Percentiles rank a stretch among this genome's conserved stretches.
phyloP scores from a whole-genome alignment of 2,113 vertebrate species.

The Melanocharis versteri region DNA sequence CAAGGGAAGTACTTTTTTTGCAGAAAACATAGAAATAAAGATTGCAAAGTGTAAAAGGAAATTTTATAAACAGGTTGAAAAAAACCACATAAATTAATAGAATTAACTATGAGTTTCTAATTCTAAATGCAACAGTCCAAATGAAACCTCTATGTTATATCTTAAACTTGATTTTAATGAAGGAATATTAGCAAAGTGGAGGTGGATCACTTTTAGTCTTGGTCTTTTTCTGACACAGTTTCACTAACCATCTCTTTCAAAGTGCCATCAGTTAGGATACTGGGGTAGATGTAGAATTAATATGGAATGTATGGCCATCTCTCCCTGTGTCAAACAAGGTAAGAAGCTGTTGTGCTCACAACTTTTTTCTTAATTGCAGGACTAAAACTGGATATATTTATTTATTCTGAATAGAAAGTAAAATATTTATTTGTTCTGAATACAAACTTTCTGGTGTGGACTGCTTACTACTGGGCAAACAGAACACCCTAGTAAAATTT shows the following conservation, averaged over 20 bases:
- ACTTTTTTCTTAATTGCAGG: background rate
- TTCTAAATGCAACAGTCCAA: background rate
- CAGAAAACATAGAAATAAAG: background rate
- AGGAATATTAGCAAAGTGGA: background rate
- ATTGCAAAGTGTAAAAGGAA: background rate
- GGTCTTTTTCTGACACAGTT: background rate
- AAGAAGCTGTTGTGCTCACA: background rate
- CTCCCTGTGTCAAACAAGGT: background rate
- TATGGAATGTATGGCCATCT: background rate
- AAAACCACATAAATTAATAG: background rate
- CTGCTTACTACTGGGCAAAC: background rate
- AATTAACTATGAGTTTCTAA: background rate
- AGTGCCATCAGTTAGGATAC: background rate
- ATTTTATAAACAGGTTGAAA: background rate
- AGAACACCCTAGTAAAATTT: background rate
- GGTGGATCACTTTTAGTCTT: background rate
- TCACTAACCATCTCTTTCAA: background rate
- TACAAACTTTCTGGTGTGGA: background rate
- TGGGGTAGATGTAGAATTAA: background rate
- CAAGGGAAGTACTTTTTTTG: background rate
- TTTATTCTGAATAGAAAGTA: background rate
- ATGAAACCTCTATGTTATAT: background rate
- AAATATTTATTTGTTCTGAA: background rate
- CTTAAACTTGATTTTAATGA: background rate
- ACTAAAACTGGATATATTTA: background rate